Conservation (phyloP, 2,113 vertebrate species). For the Macrotus californicus region DNA sequence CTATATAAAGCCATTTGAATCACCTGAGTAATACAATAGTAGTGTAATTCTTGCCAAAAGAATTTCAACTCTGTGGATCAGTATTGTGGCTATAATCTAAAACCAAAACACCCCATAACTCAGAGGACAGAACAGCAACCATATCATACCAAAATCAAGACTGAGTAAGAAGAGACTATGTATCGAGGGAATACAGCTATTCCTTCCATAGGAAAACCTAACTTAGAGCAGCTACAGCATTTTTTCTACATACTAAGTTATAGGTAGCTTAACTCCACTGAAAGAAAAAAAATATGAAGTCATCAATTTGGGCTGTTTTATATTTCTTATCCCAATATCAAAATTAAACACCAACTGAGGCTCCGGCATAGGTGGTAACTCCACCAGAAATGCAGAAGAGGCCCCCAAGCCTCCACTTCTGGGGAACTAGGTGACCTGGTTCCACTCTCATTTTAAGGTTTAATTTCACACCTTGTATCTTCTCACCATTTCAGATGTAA, state of each 20-base stretch:
- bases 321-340: neutral
- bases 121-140: neutral
- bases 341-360: neutral
- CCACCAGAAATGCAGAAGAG: constrained; percentile 27
- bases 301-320: neutral
- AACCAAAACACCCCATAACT: constrained; percentile 12
- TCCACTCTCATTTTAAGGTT: constrained; percentile 57
- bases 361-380: neutral
- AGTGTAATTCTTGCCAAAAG: neutral
- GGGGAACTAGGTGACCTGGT: constrained; percentile 6
- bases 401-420: neutral
- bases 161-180: neutral
- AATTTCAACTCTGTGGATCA: neutral
- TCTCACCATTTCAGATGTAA: constrained; percentile 62
- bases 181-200: neutral
- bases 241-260: neutral
- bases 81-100: neutral
- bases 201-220: neutral
- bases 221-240: neutral
- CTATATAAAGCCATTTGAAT: constrained; percentile 7
- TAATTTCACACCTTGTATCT: constrained; percentile 68
- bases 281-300: neutral
- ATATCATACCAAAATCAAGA: neutral
- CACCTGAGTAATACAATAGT: neutral
- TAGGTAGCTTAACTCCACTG: neutral